A percentile compares a stretch with the other conserved stretches of the same genome.
phyloP scores from a whole-genome alignment of 2,797 vertebrate genomes.

The Oceanodroma leucorhoa region DNA sequence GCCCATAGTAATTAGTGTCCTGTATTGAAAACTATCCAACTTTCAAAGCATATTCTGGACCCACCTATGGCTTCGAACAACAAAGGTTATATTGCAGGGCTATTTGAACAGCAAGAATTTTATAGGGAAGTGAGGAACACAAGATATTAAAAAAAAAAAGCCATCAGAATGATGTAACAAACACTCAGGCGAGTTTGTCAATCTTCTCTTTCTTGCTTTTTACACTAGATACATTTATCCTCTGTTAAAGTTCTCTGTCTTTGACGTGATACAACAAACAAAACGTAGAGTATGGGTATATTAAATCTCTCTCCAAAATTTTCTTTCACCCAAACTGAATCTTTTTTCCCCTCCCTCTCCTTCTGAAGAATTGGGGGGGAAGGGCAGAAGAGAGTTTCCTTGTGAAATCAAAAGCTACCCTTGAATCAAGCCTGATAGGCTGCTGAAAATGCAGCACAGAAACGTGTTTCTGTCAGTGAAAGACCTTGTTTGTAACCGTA shows the following conservation, averaged over 20 bases:
- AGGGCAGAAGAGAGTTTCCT: background rate
- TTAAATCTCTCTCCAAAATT: background rate
- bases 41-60: background rate
- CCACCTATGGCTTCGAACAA: background rate
- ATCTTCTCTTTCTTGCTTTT: background rate
- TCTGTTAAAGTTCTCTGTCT: background rate
- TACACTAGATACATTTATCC: background rate
- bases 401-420: slow-evolving; percentile 54
- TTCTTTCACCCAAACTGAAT: background rate
- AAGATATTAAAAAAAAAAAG: background rate
- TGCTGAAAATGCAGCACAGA: slow-evolving; percentile 41
- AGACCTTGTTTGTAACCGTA: background rate
- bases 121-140: background rate
- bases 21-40: background rate
- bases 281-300: background rate
- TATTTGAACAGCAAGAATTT: background rate
- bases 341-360: rapidly evolving
- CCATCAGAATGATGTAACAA: background rate
- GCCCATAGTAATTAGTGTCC: background rate
- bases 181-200: background rate
- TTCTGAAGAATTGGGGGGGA: background rate
- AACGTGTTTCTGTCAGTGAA: slow-evolving; percentile 31
- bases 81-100: background rate
- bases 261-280: background rate
- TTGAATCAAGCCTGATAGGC: background rate